Percentiles rank a stretch among this genome's conserved stretches.
These are phyloP conservation scores for Ophonus ardosiacus DNA, from an alignment of 2,888 invertebrate species.

Conservation along the genomic window DNA sequence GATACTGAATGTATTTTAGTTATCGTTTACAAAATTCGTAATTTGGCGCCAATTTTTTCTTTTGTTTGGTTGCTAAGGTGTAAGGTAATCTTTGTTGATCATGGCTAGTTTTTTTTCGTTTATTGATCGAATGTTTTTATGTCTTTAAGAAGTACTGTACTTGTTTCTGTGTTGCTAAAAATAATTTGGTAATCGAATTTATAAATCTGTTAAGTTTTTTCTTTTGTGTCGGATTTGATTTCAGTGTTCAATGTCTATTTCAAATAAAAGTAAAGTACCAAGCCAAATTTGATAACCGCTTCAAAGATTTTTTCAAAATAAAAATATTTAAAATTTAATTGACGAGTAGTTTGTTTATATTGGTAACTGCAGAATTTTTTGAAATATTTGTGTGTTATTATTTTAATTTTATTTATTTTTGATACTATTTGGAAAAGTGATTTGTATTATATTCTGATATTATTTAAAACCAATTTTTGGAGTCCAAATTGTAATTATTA, in stretches of 20 bases:
- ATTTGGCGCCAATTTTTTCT: not conserved
- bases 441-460: not conserved
- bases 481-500: no score
- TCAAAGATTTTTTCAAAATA: not conserved
- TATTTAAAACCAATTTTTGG: not conserved
- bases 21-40: not conserved
- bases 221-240: not conserved
- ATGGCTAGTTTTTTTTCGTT: not conserved
- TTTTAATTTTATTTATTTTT: not conserved
- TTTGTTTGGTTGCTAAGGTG: not conserved
- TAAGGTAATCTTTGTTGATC: not conserved
- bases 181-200: not conserved
- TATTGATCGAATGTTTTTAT: not conserved
- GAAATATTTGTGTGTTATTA: not conserved
- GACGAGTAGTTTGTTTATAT: not conserved
- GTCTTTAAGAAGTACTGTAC: not conserved
- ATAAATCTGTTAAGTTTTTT: not conserved
- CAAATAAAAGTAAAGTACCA: conserved; percentile 19
- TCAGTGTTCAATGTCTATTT: not conserved
- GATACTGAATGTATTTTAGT: not conserved
- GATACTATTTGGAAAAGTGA: not conserved
- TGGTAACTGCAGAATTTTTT: not conserved
- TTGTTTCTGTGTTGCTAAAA: not conserved
- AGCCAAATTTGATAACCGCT: conserved; percentile 24
- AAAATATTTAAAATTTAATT: not conserved